Base-by-base conservation (phyloP, 2,113 vertebrate genomes). In the Aepyceros melampus region DNA sequence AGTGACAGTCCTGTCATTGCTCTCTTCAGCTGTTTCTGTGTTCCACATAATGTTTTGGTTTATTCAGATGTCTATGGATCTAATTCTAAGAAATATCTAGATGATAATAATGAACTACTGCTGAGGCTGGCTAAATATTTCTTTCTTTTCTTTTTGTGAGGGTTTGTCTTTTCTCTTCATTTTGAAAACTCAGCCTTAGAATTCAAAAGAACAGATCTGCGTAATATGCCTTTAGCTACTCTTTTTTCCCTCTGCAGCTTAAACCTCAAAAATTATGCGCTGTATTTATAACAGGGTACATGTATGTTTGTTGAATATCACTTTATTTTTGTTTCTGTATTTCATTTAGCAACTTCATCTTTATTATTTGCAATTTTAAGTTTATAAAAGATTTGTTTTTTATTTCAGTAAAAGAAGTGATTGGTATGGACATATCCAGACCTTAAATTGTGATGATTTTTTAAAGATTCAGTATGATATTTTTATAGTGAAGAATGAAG, bases 401-500 rank as follows among this genome's bases (percentile, higher is more conserved):
- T 58, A 85, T 55, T 81, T 7, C 4, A 67, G 29, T 58, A 4
- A 81, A 85, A 25, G 19, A 89, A 82, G 31, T 95, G 33, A 49
- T 92, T 94, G 84, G 82, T 95, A 92, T 3, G 55, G 36, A 82
- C 60, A 51, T 15, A 95, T 9, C 91, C 33, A 97, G 92, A 97
- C 2, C 58, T 97, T 89, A 84, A 81, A 33, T 89, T 89, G 67
- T 89, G n/a, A 89, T 94, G 8, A 60, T 62, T 83, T 82, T 97
- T 90, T 89, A 67, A 81, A 87, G 4, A 19, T 58, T 56, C 5
- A 95, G 84, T 4, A 87, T 67, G 27, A 43, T 89, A 79, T 82
- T 97, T 97, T 95, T 21, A 6, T 89, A 94, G 89, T 92, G 45
- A 58, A 97, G 87, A 86, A 83, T 36, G 47, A 82, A 91, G 81